These are phyloP conservation scores for Drosophila paracracens DNA, from an alignment of 2,888 invertebrate genomes.

Conservation along the genomic window DNA sequence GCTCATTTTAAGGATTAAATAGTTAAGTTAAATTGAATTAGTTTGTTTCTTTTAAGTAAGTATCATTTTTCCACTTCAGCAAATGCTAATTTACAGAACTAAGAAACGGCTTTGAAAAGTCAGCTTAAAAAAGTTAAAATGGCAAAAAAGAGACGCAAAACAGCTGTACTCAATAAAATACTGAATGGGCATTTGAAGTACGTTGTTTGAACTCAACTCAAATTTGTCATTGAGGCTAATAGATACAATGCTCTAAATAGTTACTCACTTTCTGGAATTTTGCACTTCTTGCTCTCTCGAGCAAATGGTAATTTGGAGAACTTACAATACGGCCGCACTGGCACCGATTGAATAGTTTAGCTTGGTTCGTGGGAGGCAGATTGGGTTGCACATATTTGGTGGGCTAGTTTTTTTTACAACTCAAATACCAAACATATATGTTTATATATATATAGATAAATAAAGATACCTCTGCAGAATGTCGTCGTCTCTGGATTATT, in stretches of 20 bases:
- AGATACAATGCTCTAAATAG: background rate
- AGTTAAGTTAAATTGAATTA: background rate
- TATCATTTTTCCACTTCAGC: background rate
- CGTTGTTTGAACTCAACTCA: background rate
- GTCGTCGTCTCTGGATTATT: constrained; percentile 51
- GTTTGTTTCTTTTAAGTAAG: background rate
- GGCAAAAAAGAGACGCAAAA: background rate
- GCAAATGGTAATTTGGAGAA: constrained; percentile 28
- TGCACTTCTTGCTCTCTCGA: background rate
- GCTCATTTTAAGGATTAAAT: background rate
- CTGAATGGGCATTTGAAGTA: background rate
- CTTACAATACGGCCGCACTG: constrained; percentile 38
- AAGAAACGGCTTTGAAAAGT: background rate
- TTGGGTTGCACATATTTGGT: constrained; percentile 14
- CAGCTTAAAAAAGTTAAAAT: background rate
- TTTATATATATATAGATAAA: background rate
- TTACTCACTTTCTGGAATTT: background rate
- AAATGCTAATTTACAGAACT: background rate
- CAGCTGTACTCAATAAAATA: background rate
- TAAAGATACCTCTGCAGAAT: constrained; percentile 22
- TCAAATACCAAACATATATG: background rate
- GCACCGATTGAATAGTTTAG: constrained; percentile 32
- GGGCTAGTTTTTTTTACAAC: constrained; percentile 2
- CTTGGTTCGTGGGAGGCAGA: constrained; percentile 20
- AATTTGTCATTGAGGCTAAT: background rate